Base-by-base conservation (phyloP, 2,797 vertebrate genomes). In the Lagocephalus sceleratus region DNA sequence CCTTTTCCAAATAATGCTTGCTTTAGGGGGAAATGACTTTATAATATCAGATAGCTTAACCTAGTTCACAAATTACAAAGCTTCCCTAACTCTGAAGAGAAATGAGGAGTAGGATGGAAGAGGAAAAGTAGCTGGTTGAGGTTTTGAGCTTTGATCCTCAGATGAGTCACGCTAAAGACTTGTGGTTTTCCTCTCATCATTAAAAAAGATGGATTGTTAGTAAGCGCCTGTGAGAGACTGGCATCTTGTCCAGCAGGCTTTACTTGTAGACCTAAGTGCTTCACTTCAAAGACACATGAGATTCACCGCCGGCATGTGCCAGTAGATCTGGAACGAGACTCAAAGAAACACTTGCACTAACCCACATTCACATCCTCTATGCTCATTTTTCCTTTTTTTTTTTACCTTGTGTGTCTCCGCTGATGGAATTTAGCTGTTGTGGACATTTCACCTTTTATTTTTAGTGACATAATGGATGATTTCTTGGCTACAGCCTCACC, bases 201-300 rank as follows among this genome's bases (percentile, higher is more conserved):
- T 84, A 83, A 69, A 73, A 78, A 60, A 75, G 52, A 80, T 78
- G 63, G 59, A 73, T 74, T 78, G 71, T 77, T 78, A 63, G 69
- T 75, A 78, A 76, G 68, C 64, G 58, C 70, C 58, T 73, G 55
- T 79, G 76, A 83, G 78, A 71, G 72, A 79, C 60, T 68, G 72
- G 74, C 72, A 78, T 81, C 70, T 62, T 85, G 78, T 85, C 82
- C 78, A 64, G 65, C 63, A 74, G 65, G 57, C 59, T 81, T 78
- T 68, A 66, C 75, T 81, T 57, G 55, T 75, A 70, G 66, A 71
- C 70, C 32, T 26, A 23, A 76, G 67, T 72, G 68, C 51, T 69
- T 68, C 58, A 81, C 79, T 80, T 86, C 81, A 88, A 81, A 85
- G 75, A 77, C 66, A 71, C 47, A 65, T 63, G 57, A 70, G 42